Base-by-base conservation (phyloP, 1,140 invertebrate species). In the Choristoneura fumiferana region DNA sequence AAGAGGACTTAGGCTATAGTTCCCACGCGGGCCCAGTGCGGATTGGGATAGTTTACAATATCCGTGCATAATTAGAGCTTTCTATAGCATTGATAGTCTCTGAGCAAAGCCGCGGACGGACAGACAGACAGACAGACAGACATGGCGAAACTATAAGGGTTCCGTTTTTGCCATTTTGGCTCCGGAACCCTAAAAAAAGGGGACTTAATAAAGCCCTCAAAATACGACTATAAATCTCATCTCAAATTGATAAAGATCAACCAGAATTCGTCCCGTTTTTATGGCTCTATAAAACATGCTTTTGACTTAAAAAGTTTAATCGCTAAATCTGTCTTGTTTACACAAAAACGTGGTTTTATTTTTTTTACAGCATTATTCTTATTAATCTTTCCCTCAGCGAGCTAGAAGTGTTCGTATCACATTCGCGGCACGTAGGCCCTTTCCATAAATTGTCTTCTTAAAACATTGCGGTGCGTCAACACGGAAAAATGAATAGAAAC, bases 361-460 rank as follows among this genome's bases (percentile, higher is more conserved):
- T 64, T 63, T 39, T 67, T 67, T 64, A 33, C 43, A 49, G 37
- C 69, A 70, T 67, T 65, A 69, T 77, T 77, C 57, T 69, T 76
- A 73, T 73, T 71, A 72, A 71, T 77, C 78, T 73, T 68, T 67
- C 57, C 52, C 58, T 45, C 60, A 36, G 53, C 56, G 62, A 57
- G 40, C 34, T 40, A 62, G 12, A 45, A 37, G 62, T 45, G 58
- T 58, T 58, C 57, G 33, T 54, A 65, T 37, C 67, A 71, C 62
- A 80, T 80, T 78, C 73, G 13, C 29, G 57, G 69, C 77, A 78
- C 77, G 77, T 76, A 43, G 63, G 56, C 53, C 58, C 64, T 73
- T 78, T 78, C 73, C 72, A 78, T 76, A 80, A 76, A 78, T 78
- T 71, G 54, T 65, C 67, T 70, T 72, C 75, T 75, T 76, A 70